These are phyloP conservation scores for Plusia festucae DNA, from an alignment of 2,888 invertebrate species.

Conservation along the genomic window DNA sequence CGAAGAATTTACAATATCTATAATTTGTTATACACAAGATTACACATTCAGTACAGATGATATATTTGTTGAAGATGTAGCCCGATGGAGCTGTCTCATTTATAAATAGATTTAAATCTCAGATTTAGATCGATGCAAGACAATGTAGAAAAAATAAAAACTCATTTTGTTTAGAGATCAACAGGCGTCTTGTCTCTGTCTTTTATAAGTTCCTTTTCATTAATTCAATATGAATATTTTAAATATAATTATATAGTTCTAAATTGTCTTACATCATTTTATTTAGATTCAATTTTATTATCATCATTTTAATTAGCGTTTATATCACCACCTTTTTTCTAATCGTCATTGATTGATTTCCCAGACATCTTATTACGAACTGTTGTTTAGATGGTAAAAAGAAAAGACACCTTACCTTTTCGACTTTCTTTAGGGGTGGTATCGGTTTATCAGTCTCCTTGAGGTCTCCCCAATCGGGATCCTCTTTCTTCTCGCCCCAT, in stretches of 20 bases:
- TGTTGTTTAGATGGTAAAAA: constrained; percentile 14
- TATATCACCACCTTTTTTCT: constrained; percentile 76
- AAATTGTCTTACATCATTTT: constrained; percentile 55
- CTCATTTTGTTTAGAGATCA: constrained; percentile 23
- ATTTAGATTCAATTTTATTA: constrained; percentile 57
- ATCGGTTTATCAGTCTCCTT: constrained; percentile 97
- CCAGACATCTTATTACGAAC: constrained; percentile 15
- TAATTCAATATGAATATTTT: no score
- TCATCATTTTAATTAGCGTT: constrained; percentile 58
- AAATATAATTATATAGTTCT: no score
- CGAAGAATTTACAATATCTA: constrained; percentile 44
- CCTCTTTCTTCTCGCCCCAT: constrained; percentile 97
- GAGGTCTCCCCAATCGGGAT: constrained; percentile 97
- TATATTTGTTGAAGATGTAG: constrained; percentile 39
- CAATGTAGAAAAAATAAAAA: constrained; percentile 62
- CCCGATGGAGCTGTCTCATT: constrained; percentile 75
- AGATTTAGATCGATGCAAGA: constrained; percentile 63
- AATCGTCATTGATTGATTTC: constrained; percentile 16
- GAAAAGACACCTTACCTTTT: constrained; percentile 92
- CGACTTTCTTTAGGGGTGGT: constrained; percentile 96
- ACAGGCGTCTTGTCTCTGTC: background rate
- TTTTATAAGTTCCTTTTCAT: no score
- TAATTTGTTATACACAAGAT: constrained; percentile 39
- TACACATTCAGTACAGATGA: constrained; percentile 26
- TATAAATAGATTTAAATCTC: constrained; percentile 59